A percentile compares a stretch with the other conserved stretches of the same genome.
Evolutionary conservation across 2,888 invertebrate species (phyloP).

Genomic region (Myopa tessellatipennis): DNA sequence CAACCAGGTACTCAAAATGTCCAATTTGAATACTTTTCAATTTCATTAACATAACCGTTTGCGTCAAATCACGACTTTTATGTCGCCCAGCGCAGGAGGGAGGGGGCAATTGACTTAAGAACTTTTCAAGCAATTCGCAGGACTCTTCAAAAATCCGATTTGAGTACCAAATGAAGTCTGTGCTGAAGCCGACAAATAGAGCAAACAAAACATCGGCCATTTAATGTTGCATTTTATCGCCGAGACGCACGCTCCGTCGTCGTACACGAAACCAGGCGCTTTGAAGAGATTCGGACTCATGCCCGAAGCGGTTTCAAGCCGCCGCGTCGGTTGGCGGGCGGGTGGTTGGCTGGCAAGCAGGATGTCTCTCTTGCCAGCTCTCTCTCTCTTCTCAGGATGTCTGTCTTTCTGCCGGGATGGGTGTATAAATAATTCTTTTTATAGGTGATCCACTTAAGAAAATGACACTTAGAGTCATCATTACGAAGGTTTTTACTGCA

Average conservation of each 20-base stretch:
- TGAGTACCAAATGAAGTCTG: background rate
- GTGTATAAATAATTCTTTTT: slow-evolving; percentile 62
- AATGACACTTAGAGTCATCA: slow-evolving; percentile 69
- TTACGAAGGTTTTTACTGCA: slow-evolving; percentile 68
- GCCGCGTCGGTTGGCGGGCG: background rate
- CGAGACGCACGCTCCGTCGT: slow-evolving; percentile 49
- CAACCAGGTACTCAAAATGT: too few relatives aligned
- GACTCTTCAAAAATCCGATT: slow-evolving; percentile 36
- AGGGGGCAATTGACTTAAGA: background rate
- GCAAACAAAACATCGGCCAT: slow-evolving; percentile 57
- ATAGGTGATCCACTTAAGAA: slow-evolving; percentile 69
- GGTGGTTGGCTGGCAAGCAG: background rate
- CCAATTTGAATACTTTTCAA: too few relatives aligned
- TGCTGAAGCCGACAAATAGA: slow-evolving; percentile 8
- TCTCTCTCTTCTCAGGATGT: background rate
- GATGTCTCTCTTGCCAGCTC: background rate
- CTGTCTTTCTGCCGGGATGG: background rate
- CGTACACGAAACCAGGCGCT: background rate
- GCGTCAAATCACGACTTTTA: too few relatives aligned
- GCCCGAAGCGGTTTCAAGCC: too few relatives aligned
- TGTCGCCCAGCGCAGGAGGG: too few relatives aligned
- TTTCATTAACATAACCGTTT: too few relatives aligned
- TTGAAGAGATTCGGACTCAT: too few relatives aligned
- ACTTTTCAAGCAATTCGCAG: slow-evolving; percentile 8
- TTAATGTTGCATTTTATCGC: slow-evolving; percentile 67